Percentiles rank a stretch among this genome's conserved stretches.
phyloP scores from a whole-genome alignment of 2,113 vertebrate genomes.

The Eleginops maclovinus region DNA sequence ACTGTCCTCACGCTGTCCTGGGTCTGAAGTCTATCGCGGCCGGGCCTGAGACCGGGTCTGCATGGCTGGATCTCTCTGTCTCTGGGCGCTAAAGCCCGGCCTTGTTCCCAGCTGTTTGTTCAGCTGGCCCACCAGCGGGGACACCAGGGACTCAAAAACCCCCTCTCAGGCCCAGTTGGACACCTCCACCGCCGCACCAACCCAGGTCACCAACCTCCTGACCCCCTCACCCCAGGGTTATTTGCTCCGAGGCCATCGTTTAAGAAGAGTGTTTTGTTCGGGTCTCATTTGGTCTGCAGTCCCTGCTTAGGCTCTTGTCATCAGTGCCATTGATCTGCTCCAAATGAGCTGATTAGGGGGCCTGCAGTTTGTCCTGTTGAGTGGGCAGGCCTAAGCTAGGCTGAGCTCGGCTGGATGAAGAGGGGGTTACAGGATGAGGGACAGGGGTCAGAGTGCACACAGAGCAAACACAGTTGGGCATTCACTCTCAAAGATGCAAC shows the following conservation, averaged over 20 bases:
- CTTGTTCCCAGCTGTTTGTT: constrained; percentile 84
- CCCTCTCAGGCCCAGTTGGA: constrained; percentile 62
- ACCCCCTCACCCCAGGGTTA: constrained; percentile 76
- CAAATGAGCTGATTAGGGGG: constrained; percentile 83
- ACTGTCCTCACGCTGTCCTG: constrained; percentile 63
- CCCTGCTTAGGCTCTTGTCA: constrained; percentile 72
- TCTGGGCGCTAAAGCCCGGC: constrained; percentile 71
- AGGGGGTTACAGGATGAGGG: constrained; percentile 55
- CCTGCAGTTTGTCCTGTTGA: constrained; percentile 78
- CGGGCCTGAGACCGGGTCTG: constrained; percentile 56
- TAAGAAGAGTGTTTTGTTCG: constrained; percentile 82
- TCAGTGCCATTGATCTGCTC: constrained; percentile 80
- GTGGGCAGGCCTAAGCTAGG: constrained; percentile 57
- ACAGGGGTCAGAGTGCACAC: constrained; percentile 64
- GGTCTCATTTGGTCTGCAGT: constrained; percentile 55
- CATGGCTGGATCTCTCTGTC: constrained; percentile 58
- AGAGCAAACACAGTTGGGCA: constrained; percentile 74
- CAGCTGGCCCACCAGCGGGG: constrained; percentile 83
- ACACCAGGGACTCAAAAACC: constrained; percentile 65
- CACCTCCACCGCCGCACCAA: constrained; percentile 74
- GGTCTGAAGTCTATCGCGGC: constrained; percentile 45
- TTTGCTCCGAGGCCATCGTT: constrained; percentile 79
- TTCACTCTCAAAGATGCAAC: constrained; percentile 69
- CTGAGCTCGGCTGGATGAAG: constrained; percentile 49
- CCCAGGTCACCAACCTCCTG: constrained; percentile 77